Evolutionary conservation across 1,140 invertebrate species (phyloP).

Genomic region (Rhagoletis zephyria): DNA sequence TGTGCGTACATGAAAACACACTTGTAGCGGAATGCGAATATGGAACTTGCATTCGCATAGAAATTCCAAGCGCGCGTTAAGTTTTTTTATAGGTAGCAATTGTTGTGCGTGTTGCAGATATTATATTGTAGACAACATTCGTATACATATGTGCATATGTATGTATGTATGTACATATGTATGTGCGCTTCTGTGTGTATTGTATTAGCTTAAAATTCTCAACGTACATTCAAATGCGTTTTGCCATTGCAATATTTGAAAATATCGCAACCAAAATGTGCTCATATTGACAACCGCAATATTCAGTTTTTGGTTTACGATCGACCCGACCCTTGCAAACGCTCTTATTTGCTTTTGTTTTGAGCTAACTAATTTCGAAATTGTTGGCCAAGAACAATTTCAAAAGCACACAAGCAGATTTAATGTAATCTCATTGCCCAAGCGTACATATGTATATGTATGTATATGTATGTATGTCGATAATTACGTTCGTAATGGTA

Average conservation of each 20-base stretch:
- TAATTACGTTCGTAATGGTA: too few relatives aligned
- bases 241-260: background rate
- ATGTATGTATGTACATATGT: background rate
- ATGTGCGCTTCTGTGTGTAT: background rate
- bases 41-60: background rate
- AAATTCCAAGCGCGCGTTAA: background rate
- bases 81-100: too few relatives aligned
- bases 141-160: too few relatives aligned
- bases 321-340: background rate
- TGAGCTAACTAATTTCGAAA: background rate
- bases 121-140: background rate
- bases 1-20: background rate
- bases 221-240: background rate
- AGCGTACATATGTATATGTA: too few relatives aligned
- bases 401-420: background rate
- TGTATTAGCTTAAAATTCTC: background rate
- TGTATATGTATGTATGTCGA: too few relatives aligned
- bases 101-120: background rate
- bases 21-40: background rate
- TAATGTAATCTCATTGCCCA: too few relatives aligned
- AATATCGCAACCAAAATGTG: background rate
- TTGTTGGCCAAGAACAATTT: background rate
- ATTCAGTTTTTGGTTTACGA: background rate
- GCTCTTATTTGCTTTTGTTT: background rate
- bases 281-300: slow-evolving; percentile 5